phyloP scores from a whole-genome alignment of 2,888 invertebrate species.

The Chaetogeoica ovagalla region DNA sequence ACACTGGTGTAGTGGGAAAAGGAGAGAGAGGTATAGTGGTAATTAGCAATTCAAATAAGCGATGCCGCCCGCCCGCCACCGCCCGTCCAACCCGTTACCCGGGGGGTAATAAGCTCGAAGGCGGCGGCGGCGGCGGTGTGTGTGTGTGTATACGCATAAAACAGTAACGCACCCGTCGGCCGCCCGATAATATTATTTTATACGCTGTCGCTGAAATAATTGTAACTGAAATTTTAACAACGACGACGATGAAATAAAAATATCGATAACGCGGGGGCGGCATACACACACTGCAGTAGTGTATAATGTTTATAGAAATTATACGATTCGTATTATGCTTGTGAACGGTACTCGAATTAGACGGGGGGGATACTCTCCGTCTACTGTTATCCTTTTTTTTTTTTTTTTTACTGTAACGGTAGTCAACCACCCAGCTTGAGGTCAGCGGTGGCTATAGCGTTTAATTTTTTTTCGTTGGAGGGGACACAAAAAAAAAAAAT shows the following conservation, averaged over 20 bases:
- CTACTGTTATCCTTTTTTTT: no score
- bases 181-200: conserved; percentile 40
- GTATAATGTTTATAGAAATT: no score
- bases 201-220: conserved; percentile 29
- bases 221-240: neutral
- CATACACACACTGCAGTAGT: no score
- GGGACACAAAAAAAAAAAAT: no score
- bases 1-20: conserved; percentile 25
- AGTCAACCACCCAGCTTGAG: no score
- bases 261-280: neutral
- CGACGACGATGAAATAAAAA: neutral
- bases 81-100: neutral
- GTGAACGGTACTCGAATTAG: no score
- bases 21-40: conserved; percentile 42
- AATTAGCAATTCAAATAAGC: conserved; percentile 51
- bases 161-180: conserved; percentile 25
- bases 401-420: no score
- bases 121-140: conserved; percentile 13
- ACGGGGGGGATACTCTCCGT: no score
- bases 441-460: no score
- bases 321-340: no score
- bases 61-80: conserved; percentile 43
- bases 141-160: no score
- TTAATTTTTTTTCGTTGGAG: no score
- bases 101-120: conserved; percentile 46